These are phyloP conservation scores for Dascillus cervinus DNA, from an alignment of 2,888 invertebrate species.

Conservation along the genomic window DNA sequence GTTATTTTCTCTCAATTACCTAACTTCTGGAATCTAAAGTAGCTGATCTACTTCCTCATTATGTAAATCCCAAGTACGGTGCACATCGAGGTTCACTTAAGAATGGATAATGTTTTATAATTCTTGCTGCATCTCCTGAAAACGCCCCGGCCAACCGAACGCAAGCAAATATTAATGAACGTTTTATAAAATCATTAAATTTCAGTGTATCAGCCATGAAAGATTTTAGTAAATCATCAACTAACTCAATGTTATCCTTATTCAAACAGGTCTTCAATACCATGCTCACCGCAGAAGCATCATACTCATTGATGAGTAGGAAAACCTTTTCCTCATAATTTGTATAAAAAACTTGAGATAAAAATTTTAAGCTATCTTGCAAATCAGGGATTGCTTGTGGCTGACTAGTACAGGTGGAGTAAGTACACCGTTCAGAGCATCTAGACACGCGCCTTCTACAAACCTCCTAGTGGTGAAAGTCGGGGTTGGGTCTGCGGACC, in stretches of 20 bases:
- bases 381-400: no score
- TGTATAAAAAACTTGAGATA: conserved; percentile 12
- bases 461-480: no score
- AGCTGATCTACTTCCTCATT: conserved; percentile 12
- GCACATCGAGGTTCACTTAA: conserved; percentile 12
- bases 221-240: conserved; percentile 12
- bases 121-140: conserved; percentile 12
- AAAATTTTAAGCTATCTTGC: conserved; percentile 9
- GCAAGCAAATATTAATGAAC: no score
- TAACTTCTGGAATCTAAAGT: conserved; percentile 12
- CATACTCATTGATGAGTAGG: conserved; percentile 14
- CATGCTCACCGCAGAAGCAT: conserved; percentile 12
- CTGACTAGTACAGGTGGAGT: no score
- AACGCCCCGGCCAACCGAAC: conserved; percentile 10
- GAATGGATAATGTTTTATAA: conserved; percentile 13
- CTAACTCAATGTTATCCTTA: conserved; percentile 12
- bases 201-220: conserved; percentile 14
- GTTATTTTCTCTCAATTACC: conserved; percentile 12
- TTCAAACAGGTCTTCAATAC: conserved; percentile 10
- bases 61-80: conserved; percentile 14
- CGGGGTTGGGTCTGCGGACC: no score
- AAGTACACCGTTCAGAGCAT: no score
- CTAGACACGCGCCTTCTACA: no score
- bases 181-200: no score
- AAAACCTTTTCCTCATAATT: conserved; percentile 14